Conservation (phyloP, 2,113 vertebrate species). For the Macrotis lagotis region DNA sequence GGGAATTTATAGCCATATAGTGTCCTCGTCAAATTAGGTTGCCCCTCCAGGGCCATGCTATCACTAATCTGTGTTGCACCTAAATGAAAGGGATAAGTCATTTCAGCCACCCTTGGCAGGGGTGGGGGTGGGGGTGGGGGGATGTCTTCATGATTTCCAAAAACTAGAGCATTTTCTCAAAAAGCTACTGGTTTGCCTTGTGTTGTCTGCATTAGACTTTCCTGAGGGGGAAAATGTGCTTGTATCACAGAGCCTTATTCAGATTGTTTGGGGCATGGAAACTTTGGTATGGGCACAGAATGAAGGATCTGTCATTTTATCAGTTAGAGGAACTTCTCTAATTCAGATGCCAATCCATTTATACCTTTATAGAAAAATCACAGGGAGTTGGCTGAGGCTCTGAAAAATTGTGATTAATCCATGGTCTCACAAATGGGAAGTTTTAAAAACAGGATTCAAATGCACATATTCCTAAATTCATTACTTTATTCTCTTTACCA, state of each 20-base stretch:
- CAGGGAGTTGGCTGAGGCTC: background rate
- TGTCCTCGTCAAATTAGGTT: slow-evolving; percentile 69
- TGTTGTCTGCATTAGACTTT: slow-evolving; percentile 41
- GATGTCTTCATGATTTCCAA: background rate
- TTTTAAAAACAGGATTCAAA: too few relatives aligned
- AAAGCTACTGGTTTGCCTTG: slow-evolving; percentile 44
- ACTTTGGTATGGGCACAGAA: background rate
- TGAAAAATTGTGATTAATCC: background rate
- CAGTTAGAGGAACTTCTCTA: background rate
- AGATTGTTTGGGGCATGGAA: background rate
- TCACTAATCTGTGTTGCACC: slow-evolving; percentile 2
- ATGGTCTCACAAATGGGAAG: too few relatives aligned
- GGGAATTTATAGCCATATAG: slow-evolving; percentile 65
- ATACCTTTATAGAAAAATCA: background rate
- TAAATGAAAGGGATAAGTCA: background rate
- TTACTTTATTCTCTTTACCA: too few relatives aligned
- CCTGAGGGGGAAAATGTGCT: background rate
- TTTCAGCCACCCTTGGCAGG: slow-evolving; percentile 16
- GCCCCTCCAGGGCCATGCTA: slow-evolving; percentile 55
- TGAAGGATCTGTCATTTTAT: background rate
- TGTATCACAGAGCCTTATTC: background rate
- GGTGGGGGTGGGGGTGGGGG: too few relatives aligned
- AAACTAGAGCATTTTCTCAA: background rate
- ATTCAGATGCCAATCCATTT: background rate
- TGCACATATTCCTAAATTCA: too few relatives aligned